Conservation (phyloP, 2,113 vertebrate species). For the Origma solitaria region DNA sequence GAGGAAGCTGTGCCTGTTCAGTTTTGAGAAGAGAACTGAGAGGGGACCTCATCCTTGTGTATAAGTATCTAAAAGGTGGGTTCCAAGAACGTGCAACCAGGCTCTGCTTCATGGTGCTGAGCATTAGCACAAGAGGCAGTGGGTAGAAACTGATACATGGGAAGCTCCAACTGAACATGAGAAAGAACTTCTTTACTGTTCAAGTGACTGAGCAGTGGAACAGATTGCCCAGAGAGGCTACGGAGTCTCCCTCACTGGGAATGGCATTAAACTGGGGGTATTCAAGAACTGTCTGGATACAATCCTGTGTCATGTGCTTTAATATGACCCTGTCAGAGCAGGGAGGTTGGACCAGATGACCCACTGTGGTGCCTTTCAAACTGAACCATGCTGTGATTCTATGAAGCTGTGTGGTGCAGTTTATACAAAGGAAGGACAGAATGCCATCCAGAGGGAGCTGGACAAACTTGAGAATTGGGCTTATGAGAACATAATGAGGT, state of each 20-base stretch:
- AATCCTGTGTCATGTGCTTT: not conserved
- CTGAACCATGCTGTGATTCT: not conserved
- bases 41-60: not conserved
- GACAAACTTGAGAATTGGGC: not conserved
- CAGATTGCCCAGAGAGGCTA: not conserved
- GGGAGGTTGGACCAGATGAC: not conserved
- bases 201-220: rapidly evolving
- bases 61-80: not conserved
- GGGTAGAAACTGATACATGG: not conserved
- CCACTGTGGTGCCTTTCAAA: not conserved
- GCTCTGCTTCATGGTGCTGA: rapidly evolving
- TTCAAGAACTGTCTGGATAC: not conserved
- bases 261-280: not conserved
- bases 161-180: not conserved
- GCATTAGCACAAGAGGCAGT: not conserved
- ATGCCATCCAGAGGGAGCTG: not conserved
- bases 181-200: not conserved
- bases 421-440: not conserved
- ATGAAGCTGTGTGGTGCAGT: not conserved
- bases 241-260: not conserved
- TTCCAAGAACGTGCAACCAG: not conserved
- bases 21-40: not conserved
- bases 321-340: not conserved
- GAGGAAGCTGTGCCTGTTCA: not conserved
- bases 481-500: not conserved